phyloP scores from a whole-genome alignment of 2,113 vertebrate species.

The Cyrtonyx montezumae region DNA sequence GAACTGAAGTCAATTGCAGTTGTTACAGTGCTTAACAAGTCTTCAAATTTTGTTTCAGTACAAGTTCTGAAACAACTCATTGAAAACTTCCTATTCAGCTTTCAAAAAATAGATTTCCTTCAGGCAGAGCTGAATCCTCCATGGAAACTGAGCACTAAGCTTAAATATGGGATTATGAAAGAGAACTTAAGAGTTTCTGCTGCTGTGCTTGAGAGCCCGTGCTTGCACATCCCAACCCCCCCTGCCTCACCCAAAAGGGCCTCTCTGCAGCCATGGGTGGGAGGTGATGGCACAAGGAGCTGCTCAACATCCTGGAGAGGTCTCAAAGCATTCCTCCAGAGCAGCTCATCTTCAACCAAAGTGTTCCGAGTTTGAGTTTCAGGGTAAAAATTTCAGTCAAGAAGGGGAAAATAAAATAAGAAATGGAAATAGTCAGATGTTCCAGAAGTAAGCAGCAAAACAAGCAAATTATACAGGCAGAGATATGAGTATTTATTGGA shows the following conservation, averaged over 20 bases:
- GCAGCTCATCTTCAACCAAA: neutral
- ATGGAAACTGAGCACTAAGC: neutral
- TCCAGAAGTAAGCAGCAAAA: neutral
- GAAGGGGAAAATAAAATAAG: neutral
- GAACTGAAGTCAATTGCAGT: neutral
- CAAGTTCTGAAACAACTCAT: neutral
- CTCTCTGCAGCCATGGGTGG: neutral
- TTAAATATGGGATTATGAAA: neutral
- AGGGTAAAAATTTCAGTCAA: neutral
- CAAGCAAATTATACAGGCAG: neutral
- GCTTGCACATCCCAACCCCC: neutral
- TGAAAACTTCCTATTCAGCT: neutral
- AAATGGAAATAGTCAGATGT: fast-evolving
- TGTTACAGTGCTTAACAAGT: neutral
- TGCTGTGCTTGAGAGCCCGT: neutral
- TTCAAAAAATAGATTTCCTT: neutral
- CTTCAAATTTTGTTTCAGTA: neutral
- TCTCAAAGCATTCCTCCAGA: neutral
- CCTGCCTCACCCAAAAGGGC: neutral
- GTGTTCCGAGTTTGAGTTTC: neutral
- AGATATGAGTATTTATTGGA: neutral
- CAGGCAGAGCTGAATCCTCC: neutral
- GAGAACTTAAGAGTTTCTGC: neutral
- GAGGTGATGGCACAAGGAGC: neutral
- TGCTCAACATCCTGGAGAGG: fast-evolving